Conservation (phyloP, 2,797 vertebrate species). For the Sebastes steindachneri region DNA sequence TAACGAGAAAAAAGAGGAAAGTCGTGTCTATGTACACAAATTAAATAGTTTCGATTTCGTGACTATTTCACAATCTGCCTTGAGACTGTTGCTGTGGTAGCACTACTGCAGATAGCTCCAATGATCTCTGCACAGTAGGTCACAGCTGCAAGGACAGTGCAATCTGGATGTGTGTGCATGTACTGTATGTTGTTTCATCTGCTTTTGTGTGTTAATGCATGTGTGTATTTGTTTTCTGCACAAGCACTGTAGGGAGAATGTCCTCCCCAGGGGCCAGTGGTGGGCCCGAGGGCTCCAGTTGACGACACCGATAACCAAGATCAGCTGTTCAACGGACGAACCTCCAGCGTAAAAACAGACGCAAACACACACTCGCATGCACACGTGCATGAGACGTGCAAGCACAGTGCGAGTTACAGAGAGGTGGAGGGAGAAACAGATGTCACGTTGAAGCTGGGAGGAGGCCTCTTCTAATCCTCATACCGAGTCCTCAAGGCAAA, state of each 20-base stretch:
- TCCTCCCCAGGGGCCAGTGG: slow-evolving; percentile 33
- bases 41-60: too few relatives aligned
- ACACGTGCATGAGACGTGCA: slow-evolving; percentile 5
- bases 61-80: background rate
- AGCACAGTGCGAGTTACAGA: slow-evolving; percentile 30
- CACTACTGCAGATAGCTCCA: slow-evolving; percentile 3
- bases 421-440: slow-evolving; percentile 62
- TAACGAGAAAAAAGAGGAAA: too few relatives aligned
- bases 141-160: slow-evolving; percentile 43
- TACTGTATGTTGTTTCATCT: background rate
- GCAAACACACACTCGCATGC: background rate
- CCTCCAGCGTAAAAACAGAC: slow-evolving; percentile 32
- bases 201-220: slow-evolving; percentile 9
- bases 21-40: too few relatives aligned
- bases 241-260: slow-evolving; percentile 27
- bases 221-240: slow-evolving; percentile 20
- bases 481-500: slow-evolving; percentile 44
- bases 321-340: slow-evolving; percentile 62
- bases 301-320: slow-evolving; percentile 68
- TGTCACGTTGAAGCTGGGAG: slow-evolving; percentile 57
- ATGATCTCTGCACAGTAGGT: slow-evolving; percentile 24
- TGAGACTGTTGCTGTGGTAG: background rate
- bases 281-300: slow-evolving; percentile 42
- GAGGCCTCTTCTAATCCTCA: slow-evolving; percentile 37
- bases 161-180: slow-evolving; percentile 5